Base-by-base conservation (phyloP, 2,113 vertebrate species). In the Ophthalmolycus amberensis region DNA sequence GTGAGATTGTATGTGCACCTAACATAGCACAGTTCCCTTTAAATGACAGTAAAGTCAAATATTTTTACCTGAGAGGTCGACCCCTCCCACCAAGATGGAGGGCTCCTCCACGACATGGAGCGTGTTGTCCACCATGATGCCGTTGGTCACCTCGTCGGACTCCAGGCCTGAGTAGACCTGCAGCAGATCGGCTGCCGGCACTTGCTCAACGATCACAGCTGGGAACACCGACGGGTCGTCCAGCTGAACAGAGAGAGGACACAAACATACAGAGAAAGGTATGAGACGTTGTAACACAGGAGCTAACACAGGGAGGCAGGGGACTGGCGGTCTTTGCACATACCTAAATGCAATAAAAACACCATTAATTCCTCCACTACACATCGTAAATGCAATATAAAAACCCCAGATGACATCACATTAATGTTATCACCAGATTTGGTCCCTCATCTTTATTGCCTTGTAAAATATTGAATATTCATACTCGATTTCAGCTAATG, bases 151-250 rank as follows among this genome's bases (percentile, higher is more conserved):
- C 34, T 96, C 96, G 34, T 97, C 96, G 0, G 95, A 94, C 73
- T 97, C 96, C 77, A 97, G 94, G 40, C 96, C 96, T 0, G 96
- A 96, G 87, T 96, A 97, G 60, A 97, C 96, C 86, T 96, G 96
- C 92, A 97, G 94, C 84, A 97, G 94, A 89, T 97, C 96, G 0
- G 96, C 91, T 22, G 96, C 89, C 0, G 96, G 96, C 40, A 97
- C 94, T 88, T 96, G 96, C 88, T 97, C 96, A 67, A 97, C 96
- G 2, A 97, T 97, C 79, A 96, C 96, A 0, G 96, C 96, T 40
- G 96, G 96, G 85, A 97, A 97, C 69, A 96, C 96, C 1, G 96
- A 96, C 3, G 96, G 96, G 88, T 97, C 96, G 42, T 97, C 96
- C 86, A 97, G 93, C 96, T 97, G 86, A 34, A 76, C 9, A 67